Conservation (phyloP, 2,797 vertebrate genomes). For the Lacerta agilis region DNA sequence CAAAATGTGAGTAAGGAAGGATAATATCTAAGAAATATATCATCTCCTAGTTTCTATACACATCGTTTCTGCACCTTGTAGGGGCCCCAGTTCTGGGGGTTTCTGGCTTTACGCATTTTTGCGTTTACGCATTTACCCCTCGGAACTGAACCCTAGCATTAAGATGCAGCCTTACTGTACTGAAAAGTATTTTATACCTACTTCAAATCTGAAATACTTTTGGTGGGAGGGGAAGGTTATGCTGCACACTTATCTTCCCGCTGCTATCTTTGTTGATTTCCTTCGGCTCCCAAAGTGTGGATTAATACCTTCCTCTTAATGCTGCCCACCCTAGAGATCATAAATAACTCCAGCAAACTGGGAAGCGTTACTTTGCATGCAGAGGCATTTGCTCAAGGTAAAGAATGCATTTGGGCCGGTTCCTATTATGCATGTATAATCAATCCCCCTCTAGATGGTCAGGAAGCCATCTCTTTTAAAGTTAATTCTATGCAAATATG, state of each 20-base stretch:
- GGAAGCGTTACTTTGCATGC: neutral
- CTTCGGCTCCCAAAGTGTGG: neutral
- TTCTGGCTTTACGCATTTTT: neutral
- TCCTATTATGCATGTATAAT: neutral
- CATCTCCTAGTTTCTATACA: too few species aligned
- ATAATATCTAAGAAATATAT: too few species aligned
- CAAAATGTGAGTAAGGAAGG: too few species aligned
- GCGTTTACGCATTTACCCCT: too few species aligned
- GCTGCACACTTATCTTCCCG: neutral
- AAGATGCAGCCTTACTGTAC: too few species aligned
- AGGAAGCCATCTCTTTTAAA: neutral
- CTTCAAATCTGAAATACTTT: conserved; percentile 6
- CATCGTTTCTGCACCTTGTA: too few species aligned
- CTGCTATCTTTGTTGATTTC: conserved; percentile 10
- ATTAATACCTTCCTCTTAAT: neutral
- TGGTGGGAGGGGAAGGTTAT: neutral
- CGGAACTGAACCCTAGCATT: too few species aligned
- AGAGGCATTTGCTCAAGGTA: conserved; percentile 25
- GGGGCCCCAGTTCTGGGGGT: too few species aligned
- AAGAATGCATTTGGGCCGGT: neutral
- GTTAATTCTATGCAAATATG: conserved; percentile 1
- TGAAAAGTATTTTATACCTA: neutral
- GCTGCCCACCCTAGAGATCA: neutral
- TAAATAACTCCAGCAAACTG: neutral
- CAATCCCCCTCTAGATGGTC: neutral